phyloP scores from a whole-genome alignment of 2,888 invertebrate genomes.

The Tridacna gigas region DNA sequence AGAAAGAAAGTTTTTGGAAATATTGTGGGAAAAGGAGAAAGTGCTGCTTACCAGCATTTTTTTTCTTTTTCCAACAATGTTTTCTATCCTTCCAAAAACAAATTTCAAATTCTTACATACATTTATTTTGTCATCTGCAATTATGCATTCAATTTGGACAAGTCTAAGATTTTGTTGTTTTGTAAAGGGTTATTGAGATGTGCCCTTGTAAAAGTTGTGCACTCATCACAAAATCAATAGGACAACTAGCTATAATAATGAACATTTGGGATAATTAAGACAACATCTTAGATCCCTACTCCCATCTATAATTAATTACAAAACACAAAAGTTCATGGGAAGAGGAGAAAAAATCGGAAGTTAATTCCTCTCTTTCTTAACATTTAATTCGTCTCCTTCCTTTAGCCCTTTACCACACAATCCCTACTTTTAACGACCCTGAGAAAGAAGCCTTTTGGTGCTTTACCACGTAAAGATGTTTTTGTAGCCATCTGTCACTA shows the following conservation, averaged over 20 bases:
- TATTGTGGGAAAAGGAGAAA: not conserved
- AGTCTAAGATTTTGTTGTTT: too few relatives aligned
- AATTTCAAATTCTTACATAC: too few relatives aligned
- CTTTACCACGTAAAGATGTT: too few relatives aligned
- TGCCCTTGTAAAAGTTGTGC: not conserved
- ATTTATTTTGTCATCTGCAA: too few relatives aligned
- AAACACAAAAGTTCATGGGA: conserved; percentile 46
- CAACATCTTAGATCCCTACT: conserved; percentile 37
- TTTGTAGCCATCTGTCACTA: too few relatives aligned
- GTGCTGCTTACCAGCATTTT: not conserved
- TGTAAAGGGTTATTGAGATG: not conserved
- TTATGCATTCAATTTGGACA: too few relatives aligned
- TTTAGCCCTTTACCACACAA: too few relatives aligned
- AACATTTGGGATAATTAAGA: conserved; percentile 43
- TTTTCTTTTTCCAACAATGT: not conserved
- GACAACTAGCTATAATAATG: conserved; percentile 15
- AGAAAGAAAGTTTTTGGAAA: too few relatives aligned
- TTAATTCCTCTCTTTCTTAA: not conserved
- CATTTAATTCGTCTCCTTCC: too few relatives aligned
- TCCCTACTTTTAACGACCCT: too few relatives aligned
- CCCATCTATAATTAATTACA: conserved; percentile 56
- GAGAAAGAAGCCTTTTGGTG: too few relatives aligned
- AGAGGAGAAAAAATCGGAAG: conserved; percentile 20
- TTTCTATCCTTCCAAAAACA: too few relatives aligned
- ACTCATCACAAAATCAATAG: conserved; percentile 10